Base-by-base conservation (phyloP, 2,888 invertebrate genomes). In the Drosophila kambysellisi region DNA sequence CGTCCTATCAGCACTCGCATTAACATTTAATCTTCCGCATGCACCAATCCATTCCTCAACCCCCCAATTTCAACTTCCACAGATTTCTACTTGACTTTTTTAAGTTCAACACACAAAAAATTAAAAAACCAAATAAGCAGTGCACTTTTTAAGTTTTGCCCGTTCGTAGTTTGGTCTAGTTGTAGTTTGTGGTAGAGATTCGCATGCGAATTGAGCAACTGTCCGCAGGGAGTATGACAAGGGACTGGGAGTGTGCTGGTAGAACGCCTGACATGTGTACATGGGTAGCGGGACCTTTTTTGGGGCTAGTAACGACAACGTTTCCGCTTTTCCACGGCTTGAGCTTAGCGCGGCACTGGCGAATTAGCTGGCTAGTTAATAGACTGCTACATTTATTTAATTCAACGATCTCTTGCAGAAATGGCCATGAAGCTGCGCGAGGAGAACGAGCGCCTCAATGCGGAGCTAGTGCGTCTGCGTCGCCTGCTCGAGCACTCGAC, bases 391-490 rank as follows among this genome's bases (percentile, higher is more conserved):
- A 11, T 33, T 20, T n/a, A n/a, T 9, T 9, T 32, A 43, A 32
- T 20, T 7, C 12, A 15, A n/a, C 20, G 37, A 63, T 74, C 61
- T 66, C 25, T 76, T 82, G 4, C 79, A 92, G 92, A 92, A 50
- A 89, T 91, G 12, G 82, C 91, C 12, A 82, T 88, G 65, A 93
- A 92, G 73, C 70, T 93, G 35, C 92, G 95, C 93, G 90, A 94
- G 94, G 97, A 97, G 91, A 97, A 97, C 92, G 97, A 97, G 92
- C 95, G 96, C 69, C 94, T 97, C 72, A 91, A 94, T 93, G 94
- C 91, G 29, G 93, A 93, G 79, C 79, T 93, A n/a, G 53, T 82
- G 52, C 90, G 93, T 43, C 71, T 93, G 58, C 90, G 93, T 7
- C 92, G 93, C 56, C 80, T 93, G 15, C 88, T 93, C 0, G 95